A percentile compares a stretch with the other conserved stretches of the same genome.
Evolutionary conservation across 2,888 invertebrate genomes (phyloP).

Genomic region (Drosophila meridiana): DNA sequence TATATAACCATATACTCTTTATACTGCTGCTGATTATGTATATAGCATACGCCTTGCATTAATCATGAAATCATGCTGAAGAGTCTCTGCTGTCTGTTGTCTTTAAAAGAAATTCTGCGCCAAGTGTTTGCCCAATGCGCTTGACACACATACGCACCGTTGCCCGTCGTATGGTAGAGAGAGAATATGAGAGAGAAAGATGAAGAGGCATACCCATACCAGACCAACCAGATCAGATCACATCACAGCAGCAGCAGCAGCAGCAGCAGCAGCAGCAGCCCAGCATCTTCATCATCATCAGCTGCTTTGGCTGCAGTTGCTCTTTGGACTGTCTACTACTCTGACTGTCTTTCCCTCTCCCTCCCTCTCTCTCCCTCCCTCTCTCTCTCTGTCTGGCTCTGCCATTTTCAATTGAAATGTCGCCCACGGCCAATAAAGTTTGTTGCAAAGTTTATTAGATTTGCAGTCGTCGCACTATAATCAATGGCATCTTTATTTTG

Average conservation of each 20-base stretch:
- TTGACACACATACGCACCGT: constrained; percentile 70
- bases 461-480: constrained; percentile 41
- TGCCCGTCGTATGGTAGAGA: constrained; percentile 8
- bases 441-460: constrained; percentile 62
- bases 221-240: constrained; percentile 11
- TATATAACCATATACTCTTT: constrained; percentile 4
- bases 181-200: neutral
- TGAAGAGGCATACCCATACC: neutral
- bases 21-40: constrained; percentile 17
- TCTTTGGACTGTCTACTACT: constrained; percentile 18
- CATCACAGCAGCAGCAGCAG: neutral
- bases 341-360: neutral
- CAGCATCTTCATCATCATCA: constrained; percentile 42
- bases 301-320: constrained; percentile 51
- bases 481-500: constrained; percentile 37
- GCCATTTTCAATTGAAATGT: constrained; percentile 71
- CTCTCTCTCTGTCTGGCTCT: constrained; percentile 29
- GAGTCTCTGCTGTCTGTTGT: constrained; percentile 18
- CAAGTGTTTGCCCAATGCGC: constrained; percentile 74
- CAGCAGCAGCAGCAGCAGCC: constrained; percentile 9
- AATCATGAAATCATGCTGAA: constrained; percentile 65
- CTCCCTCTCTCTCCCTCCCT: neutral
- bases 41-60: constrained; percentile 60
- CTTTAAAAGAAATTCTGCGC: constrained; percentile 60
- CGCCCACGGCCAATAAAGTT: constrained; percentile 69